Conservation (phyloP, 2,888 invertebrate genomes). For the Taphrorychus bicolor region DNA sequence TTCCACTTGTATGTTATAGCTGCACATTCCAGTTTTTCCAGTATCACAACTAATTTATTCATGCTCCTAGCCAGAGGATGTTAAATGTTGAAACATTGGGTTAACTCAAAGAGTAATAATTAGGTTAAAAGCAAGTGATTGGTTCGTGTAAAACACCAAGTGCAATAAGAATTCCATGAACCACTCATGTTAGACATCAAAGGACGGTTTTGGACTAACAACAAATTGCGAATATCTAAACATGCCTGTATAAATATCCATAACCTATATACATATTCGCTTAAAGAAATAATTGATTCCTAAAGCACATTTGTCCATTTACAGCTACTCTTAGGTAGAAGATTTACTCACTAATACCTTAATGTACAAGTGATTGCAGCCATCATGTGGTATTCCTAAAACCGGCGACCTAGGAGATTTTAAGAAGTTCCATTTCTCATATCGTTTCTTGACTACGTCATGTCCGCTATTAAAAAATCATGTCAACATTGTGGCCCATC, state of each 20-base stretch:
- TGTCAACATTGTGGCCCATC: not conserved
- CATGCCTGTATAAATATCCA: not conserved
- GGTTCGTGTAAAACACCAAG: too few species aligned
- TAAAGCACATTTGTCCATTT: slow-evolving; percentile 28
- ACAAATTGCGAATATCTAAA: not conserved
- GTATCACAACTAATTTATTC: too few species aligned
- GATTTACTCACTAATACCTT: slow-evolving; percentile 22
- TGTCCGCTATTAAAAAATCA: slow-evolving; percentile 15
- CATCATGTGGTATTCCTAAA: slow-evolving; percentile 19
- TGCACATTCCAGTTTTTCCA: too few species aligned
- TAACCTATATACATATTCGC: slow-evolving; percentile 21
- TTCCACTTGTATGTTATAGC: too few species aligned
- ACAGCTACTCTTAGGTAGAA: slow-evolving; percentile 24
- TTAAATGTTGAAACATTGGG: too few species aligned
- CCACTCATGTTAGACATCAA: too few species aligned
- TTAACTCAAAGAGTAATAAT: too few species aligned
- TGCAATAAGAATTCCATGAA: too few species aligned
- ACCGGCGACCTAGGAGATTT: slow-evolving; percentile 14
- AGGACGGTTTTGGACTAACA: not conserved
- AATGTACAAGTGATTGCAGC: slow-evolving; percentile 24
- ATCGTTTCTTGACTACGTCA: slow-evolving; percentile 11
- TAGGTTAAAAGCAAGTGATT: too few species aligned
- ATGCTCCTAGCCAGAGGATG: too few species aligned
- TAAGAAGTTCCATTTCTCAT: slow-evolving; percentile 18
- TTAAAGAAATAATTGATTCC: slow-evolving; percentile 19